phyloP scores from a whole-genome alignment of 2,797 vertebrate species.

The Lophius americanus region DNA sequence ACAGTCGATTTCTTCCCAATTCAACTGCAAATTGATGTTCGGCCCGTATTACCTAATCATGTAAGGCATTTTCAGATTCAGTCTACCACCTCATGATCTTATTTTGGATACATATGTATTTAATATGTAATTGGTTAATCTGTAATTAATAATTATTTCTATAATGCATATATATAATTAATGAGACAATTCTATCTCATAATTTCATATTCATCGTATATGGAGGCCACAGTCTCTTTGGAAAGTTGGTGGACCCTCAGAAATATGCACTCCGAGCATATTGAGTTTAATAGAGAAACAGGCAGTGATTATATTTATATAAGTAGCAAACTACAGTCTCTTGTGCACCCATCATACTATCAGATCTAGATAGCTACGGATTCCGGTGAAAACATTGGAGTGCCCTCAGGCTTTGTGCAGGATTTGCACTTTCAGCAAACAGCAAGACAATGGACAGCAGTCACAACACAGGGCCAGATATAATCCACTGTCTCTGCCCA shows the following conservation, averaged over 20 bases:
- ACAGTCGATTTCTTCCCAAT: no score
- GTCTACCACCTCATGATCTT: no score
- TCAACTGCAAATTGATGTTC: no score
- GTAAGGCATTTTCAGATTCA: no score
- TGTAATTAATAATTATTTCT: no score
- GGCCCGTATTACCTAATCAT: no score
- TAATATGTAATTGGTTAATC: no score
- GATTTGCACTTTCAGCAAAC: conserved; percentile 34
- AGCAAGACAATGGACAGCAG: conserved; percentile 24
- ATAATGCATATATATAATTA: no score
- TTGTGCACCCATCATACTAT: conserved; percentile 9
- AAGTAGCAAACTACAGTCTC: conserved; percentile 26
- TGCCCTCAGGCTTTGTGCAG: conserved; percentile 16
- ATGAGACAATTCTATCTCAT: no score
- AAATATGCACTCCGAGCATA: conserved; percentile 24
- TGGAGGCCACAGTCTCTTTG: not conserved
- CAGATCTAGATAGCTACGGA: conserved; percentile 18
- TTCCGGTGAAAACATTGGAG: conserved; percentile 15
- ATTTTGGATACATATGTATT: no score
- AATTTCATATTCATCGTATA: no score
- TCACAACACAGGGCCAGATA: conserved; percentile 34
- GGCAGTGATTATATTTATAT: conserved; percentile 15
- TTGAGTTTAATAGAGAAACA: conserved; percentile 9
- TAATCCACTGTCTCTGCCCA: conserved; percentile 38
- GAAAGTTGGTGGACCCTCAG: conserved; percentile 7